These are phyloP conservation scores for Martes flavigula DNA, from an alignment of 2,797 vertebrate species.

Conservation along the genomic window DNA sequence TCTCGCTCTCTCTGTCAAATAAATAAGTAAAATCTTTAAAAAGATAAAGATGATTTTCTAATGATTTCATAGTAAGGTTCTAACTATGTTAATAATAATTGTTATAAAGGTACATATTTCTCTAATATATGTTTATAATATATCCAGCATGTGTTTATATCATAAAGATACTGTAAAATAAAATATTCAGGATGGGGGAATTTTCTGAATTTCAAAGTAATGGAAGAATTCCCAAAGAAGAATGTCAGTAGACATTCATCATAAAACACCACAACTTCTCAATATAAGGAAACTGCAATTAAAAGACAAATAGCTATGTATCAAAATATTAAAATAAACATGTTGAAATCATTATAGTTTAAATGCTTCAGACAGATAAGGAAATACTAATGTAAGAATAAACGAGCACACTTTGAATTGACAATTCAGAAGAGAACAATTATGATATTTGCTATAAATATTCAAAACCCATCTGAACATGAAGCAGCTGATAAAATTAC, in stretches of 20 bases:
- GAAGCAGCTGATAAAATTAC: neutral
- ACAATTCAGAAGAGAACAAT: neutral
- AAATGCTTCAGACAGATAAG: neutral
- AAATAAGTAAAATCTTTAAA: too few species aligned
- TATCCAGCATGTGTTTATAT: neutral
- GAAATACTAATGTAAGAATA: neutral
- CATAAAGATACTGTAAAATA: neutral
- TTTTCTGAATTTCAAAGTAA: slow-evolving; percentile 1
- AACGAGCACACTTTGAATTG: neutral
- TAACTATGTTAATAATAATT: neutral
- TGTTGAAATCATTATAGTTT: neutral
- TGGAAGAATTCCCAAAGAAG: neutral
- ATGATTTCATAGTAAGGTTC: neutral
- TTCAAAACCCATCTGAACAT: neutral
- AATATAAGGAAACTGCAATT: neutral
- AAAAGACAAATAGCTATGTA: neutral
- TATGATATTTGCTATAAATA: neutral
- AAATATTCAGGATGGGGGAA: neutral
- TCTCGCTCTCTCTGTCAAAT: too few species aligned
- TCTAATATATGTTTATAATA: neutral
- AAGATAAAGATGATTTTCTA: neutral
- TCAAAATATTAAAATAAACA: neutral
- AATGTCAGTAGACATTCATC: neutral
- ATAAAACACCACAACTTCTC: neutral
- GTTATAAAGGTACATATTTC: neutral